These are phyloP conservation scores for Schizopygopsis pylzovi DNA, from an alignment of 2,797 vertebrate genomes.

Conservation along the genomic window DNA sequence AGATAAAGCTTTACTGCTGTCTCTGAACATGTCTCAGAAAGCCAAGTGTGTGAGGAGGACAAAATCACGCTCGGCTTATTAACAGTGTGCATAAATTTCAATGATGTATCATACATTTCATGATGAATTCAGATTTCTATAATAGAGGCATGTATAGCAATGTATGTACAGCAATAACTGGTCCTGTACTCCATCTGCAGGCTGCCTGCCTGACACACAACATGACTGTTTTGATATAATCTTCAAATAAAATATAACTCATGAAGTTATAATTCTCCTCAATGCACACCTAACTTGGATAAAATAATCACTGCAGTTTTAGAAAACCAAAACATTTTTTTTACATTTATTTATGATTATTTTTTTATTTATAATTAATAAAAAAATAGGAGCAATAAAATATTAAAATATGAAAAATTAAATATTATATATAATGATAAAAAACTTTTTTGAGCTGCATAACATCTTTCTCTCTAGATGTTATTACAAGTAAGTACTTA, in stretches of 20 bases:
- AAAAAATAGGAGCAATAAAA: not conserved
- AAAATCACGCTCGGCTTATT: not conserved
- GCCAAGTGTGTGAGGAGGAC: no score
- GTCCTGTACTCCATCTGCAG: conserved; percentile 38
- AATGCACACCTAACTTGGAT: not conserved
- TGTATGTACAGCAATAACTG: not conserved
- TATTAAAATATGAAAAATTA: not conserved
- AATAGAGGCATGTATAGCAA: not conserved
- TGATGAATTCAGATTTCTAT: not conserved
- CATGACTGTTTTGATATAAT: not conserved
- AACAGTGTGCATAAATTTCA: not conserved
- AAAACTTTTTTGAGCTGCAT: not conserved
- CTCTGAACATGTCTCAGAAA: not conserved
- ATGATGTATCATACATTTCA: not conserved
- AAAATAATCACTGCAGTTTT: not conserved
- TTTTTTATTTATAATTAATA: not conserved
- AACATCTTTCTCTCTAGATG: not conserved
- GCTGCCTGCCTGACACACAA: not conserved
- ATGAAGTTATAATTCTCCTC: not conserved
- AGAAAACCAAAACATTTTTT: not conserved
- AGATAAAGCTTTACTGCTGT: not conserved
- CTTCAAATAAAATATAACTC: not conserved
- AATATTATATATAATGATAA: not conserved
- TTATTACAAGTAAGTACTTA: not conserved
- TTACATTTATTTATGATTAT: not conserved